Evolutionary conservation across 2,113 vertebrate species (phyloP).

Genomic region (Saiga tatarica): DNA sequence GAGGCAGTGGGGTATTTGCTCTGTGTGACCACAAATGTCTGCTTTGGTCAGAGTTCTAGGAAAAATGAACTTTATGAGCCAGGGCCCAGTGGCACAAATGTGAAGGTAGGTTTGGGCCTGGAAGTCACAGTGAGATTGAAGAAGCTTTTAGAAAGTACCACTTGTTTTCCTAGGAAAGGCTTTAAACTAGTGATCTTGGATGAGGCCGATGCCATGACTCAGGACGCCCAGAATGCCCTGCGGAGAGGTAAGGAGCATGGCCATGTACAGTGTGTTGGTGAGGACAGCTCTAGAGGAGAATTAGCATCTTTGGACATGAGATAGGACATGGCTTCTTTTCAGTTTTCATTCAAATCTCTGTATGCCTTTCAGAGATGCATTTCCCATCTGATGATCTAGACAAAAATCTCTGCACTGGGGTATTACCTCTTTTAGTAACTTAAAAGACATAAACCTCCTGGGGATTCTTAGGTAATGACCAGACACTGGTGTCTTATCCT

Average conservation of each 20-base stretch:
- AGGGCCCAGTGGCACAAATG: background rate
- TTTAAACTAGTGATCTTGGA: conserved; percentile 98
- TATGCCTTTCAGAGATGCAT: background rate
- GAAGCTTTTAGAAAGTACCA: fast-evolving
- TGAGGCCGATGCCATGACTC: conserved; percentile 98
- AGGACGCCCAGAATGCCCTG: conserved; percentile 97
- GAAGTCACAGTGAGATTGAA: background rate
- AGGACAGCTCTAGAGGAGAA: fast-evolving
- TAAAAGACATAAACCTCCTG: background rate
- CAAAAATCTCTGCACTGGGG: fast-evolving
- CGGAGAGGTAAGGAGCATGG: conserved; percentile 88
- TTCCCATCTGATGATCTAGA: background rate
- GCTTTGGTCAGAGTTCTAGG: background rate
- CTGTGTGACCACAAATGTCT: background rate
- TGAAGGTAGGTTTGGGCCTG: background rate
- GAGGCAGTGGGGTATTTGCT: background rate
- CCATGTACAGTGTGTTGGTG: fast-evolving
- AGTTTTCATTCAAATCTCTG: background rate
- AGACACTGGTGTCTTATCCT: background rate
- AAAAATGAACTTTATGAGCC: background rate
- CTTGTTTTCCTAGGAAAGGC: conserved; percentile 87
- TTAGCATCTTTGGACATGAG: background rate
- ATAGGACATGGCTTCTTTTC: fast-evolving
- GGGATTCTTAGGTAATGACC: background rate
- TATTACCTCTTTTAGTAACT: background rate